phyloP scores from a whole-genome alignment of 2,888 invertebrate species.

The Branchellion lobata region DNA sequence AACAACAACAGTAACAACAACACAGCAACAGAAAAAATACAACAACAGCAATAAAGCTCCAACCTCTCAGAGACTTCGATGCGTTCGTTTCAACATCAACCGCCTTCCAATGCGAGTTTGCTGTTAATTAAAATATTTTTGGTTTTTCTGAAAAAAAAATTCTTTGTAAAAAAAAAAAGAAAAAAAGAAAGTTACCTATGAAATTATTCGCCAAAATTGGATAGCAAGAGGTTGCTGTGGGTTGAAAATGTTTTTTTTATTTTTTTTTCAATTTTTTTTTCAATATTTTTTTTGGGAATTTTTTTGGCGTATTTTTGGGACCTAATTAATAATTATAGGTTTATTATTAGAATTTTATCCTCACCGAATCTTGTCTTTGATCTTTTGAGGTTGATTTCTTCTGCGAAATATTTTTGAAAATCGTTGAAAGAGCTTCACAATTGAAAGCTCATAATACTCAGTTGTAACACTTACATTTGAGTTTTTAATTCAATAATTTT shows the following conservation, averaged over 20 bases:
- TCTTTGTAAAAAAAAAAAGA: neutral
- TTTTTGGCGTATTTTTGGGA: no score
- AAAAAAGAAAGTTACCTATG: neutral
- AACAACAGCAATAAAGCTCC: no score
- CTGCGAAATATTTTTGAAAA: neutral
- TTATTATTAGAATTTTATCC: neutral
- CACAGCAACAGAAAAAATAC: no score
- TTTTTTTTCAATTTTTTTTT: no score
- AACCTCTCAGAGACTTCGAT: slow-evolving; percentile 10
- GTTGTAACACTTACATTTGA: no score
- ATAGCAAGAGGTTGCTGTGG: slow-evolving; percentile 5
- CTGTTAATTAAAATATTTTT: neutral
- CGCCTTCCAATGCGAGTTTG: neutral
- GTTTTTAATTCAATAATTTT: no score
- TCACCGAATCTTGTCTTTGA: neutral
- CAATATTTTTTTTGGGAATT: no score
- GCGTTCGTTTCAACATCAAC: neutral
- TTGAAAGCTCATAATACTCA: no score
- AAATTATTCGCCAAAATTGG: neutral
- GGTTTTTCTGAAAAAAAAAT: neutral
- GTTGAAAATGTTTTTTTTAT: no score
- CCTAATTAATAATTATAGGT: no score
- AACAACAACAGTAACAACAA: no score
- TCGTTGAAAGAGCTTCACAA: no score
- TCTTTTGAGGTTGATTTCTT: slow-evolving; percentile 15